Percentiles rank a stretch among this genome's conserved stretches.
Evolutionary conservation across 2,797 vertebrate species (phyloP).

Genomic region (Alca torda): DNA sequence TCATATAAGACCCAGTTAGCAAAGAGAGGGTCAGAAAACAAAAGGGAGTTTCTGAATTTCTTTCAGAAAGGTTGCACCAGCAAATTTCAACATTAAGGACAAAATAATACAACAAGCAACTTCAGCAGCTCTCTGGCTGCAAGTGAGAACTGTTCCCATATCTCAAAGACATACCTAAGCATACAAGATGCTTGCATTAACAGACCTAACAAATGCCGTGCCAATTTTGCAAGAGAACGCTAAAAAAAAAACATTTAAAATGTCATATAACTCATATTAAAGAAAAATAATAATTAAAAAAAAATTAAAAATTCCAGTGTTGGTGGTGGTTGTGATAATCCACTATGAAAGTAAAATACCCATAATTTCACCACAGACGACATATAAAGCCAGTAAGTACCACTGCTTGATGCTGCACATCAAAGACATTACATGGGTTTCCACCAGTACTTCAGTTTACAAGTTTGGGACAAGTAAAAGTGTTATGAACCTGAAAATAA

Average conservation of each 20-base stretch:
- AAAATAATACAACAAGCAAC: not conserved
- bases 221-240: not conserved
- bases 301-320: not conserved
- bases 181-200: not conserved
- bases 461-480: not conserved
- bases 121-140: not conserved
- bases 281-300: not conserved
- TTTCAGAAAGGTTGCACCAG: not conserved
- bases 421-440: not conserved
- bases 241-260: not conserved
- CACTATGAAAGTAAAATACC: not conserved
- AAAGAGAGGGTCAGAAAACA: not conserved
- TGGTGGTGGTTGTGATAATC: not conserved
- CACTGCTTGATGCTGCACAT: not conserved
- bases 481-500: not conserved
- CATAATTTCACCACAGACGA: not conserved
- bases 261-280: not conserved
- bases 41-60: not conserved
- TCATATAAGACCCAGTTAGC: not conserved
- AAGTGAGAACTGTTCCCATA: not conserved
- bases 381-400: not conserved
- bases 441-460: not conserved
- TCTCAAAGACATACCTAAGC: not conserved
- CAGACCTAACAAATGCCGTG: not conserved
- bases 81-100: not conserved